A percentile compares a stretch with the other conserved stretches of the same genome.
Conservation (phyloP, 2,113 vertebrate species). For the Ellobius talpinus region DNA sequence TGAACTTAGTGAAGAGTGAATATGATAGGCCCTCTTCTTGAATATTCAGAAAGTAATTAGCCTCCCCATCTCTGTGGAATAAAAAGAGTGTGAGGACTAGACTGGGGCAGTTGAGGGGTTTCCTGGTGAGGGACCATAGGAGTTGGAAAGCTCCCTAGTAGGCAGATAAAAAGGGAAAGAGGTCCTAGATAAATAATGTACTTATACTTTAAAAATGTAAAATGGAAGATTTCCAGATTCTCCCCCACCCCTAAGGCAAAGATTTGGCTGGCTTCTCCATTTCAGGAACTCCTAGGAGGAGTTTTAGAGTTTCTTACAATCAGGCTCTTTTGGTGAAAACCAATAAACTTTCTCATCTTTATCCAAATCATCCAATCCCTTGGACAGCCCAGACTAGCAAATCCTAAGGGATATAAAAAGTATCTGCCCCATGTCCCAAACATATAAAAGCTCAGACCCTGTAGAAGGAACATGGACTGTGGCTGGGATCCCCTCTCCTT, state of each 20-base stretch:
- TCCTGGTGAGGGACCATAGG: neutral
- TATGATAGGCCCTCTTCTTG: neutral
- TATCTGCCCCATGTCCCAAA: neutral
- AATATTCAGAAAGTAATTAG: neutral
- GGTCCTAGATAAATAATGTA: neutral
- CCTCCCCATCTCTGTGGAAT: neutral
- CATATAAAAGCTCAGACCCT: neutral
- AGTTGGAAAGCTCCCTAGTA: neutral
- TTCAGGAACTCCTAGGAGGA: neutral
- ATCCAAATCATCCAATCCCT: neutral
- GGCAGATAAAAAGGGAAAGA: neutral
- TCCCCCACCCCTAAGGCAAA: neutral
- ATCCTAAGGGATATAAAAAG: neutral
- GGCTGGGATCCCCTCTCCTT: neutral
- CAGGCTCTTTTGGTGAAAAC: neutral
- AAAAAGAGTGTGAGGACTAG: neutral
- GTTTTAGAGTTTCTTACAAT: neutral
- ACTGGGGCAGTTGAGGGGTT: neutral
- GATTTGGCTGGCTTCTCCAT: neutral
- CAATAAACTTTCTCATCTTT: neutral
- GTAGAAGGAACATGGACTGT: no score
- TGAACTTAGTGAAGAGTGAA: neutral
- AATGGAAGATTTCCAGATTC: neutral
- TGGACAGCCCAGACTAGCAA: neutral
- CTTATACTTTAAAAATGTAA: neutral